phyloP scores from a whole-genome alignment of 2,888 invertebrate species.

The Cerastis rubricosa region DNA sequence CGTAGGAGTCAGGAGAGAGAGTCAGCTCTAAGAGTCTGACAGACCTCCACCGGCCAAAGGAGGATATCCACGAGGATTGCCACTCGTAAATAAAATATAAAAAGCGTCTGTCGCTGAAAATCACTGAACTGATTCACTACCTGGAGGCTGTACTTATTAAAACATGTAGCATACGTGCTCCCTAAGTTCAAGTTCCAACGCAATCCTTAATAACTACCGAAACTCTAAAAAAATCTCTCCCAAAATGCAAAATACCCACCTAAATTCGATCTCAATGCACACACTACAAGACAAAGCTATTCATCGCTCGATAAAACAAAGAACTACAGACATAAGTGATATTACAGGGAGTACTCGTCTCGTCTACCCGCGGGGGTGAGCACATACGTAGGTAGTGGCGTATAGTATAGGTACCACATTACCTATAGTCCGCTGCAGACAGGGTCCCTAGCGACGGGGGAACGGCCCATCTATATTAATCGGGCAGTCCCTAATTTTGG shows the following conservation, averaged over 20 bases:
- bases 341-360: constrained; percentile 46
- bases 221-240: neutral
- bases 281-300: constrained; percentile 30
- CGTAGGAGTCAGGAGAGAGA: too few relatives aligned
- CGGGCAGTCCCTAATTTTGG: constrained; percentile 25
- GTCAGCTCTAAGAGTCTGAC: neutral
- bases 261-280: constrained; percentile 31
- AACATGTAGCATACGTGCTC: neutral
- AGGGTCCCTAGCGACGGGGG: constrained; percentile 46
- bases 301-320: constrained; percentile 47
- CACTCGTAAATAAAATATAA: neutral
- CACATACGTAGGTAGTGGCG: constrained; percentile 30
- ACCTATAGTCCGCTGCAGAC: constrained; percentile 44
- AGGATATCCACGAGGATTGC: neutral
- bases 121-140: neutral
- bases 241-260: neutral
- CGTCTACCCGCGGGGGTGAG: constrained; percentile 45
- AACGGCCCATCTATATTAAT: constrained; percentile 48
- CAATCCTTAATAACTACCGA: neutral
- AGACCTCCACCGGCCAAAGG: neutral
- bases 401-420: constrained; percentile 13
- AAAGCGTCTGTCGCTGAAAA: neutral
- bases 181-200: neutral
- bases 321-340: constrained; percentile 35
- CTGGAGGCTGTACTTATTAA: too few relatives aligned